These are phyloP conservation scores for Aix galericulata DNA, from an alignment of 2,113 vertebrate genomes.

Conservation along the genomic window DNA sequence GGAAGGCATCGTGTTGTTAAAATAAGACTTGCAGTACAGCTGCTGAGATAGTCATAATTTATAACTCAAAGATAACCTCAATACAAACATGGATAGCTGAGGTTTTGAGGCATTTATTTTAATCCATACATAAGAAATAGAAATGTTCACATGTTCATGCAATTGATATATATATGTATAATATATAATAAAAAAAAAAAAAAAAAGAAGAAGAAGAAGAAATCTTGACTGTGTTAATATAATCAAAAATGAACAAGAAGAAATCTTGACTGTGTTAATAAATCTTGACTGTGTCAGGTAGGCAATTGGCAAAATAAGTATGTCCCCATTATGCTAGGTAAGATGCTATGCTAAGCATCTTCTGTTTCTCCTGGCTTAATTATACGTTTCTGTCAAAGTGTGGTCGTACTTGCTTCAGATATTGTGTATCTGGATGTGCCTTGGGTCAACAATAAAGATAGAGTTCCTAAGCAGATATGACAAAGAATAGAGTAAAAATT, in stretches of 20 bases:
- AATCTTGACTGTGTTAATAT: not conserved
- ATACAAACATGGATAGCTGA: not conserved
- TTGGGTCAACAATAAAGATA: not conserved
- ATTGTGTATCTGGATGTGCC: not conserved
- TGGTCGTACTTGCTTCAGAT: not conserved
- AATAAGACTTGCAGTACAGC: not conserved
- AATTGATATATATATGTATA: not conserved
- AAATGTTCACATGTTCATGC: not conserved
- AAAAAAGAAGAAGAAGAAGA: not conserved
- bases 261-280: not conserved
- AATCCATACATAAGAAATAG: not conserved
- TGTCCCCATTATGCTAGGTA: not conserved
- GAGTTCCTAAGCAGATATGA: not conserved
- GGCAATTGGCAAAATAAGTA: not conserved
- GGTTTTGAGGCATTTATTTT: not conserved
- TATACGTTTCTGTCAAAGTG: not conserved
- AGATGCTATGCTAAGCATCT: not conserved
- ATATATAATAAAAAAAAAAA: too few species aligned
- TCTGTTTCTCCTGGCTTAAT: not conserved
- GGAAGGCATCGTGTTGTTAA: not conserved
- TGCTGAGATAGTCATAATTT: not conserved
- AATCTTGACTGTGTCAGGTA: not conserved
- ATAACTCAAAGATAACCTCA: not conserved
- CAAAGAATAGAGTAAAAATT: not conserved
- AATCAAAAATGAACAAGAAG: too few species aligned